Evolutionary conservation across 2,113 vertebrate species (phyloP), one percentile per base, ranked within the genome.

Genomic region (Phalacrocorax carbo): DNA sequence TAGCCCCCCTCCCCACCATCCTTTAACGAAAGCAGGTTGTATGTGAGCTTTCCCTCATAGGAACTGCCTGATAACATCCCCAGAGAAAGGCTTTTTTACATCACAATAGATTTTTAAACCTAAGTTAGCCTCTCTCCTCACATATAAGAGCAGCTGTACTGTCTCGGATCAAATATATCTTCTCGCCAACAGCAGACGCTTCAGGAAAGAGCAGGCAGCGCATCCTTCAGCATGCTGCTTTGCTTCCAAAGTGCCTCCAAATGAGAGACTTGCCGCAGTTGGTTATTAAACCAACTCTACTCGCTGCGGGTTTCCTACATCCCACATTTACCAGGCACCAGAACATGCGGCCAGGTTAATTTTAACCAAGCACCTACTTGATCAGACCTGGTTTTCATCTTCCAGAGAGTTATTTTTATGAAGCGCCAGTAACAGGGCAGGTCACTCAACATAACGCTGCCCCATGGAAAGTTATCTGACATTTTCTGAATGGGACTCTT

Each of bases 41-140:
- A 54, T 0, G 0, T 0, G 71, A 54, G 82, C 1, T 42, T 22
- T 40, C 11, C 22, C 68, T 19, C 9, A 3, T 0, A 20, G 80
- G 69, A 78, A 15, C 4, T 13, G 58, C 75, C 32, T n/a, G 48
- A 44, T 32, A 30, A 17, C 7, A 29, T 20, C 61, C 52, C 42
- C 61, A 12, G 32, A 51, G 69, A 23, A 3, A 10, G 21, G 61
- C 4, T 10, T 26, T 55, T 88, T 58, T 57, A 30, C 82, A 73
- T 62, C 1, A 86, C 36, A 92, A 92, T 76, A 14, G 77, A 1
- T 30, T 48, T 36, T 46, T 4, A 76, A 69, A 79, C 49, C 66
- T 13, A 68, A 4, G 2, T 5, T 15, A 17, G 36, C 27, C 77
- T 55, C 84, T 55, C 49, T 82, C 38, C 22, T 54, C 54, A 15